These are phyloP conservation scores for Bos indicus DNA, from an alignment of 2,113 vertebrate genomes.

Conservation along the genomic window DNA sequence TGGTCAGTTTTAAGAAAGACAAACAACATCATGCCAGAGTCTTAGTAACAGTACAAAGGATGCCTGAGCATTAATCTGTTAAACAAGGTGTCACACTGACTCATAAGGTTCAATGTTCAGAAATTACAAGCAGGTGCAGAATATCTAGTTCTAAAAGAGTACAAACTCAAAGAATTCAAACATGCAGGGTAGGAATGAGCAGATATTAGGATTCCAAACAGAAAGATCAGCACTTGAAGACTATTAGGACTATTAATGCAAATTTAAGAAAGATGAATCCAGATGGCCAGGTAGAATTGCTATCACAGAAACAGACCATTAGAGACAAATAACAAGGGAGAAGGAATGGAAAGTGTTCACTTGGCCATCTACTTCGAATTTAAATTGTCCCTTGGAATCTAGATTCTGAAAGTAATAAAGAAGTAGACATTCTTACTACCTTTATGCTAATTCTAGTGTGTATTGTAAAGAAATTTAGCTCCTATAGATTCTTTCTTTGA, in stretches of 20 bases:
- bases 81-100: not conserved
- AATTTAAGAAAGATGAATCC: not conserved
- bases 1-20: not conserved
- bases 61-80: not conserved
- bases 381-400: not conserved
- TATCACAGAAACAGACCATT: not conserved
- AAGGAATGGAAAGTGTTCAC: not conserved
- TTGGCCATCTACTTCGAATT: not conserved
- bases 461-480: not conserved
- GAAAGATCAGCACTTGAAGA: not conserved
- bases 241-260: not conserved
- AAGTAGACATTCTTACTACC: not conserved
- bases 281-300: not conserved
- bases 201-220: not conserved
- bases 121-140: not conserved
- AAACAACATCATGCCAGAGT: not conserved
- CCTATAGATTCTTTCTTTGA: not conserved
- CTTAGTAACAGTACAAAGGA: not conserved
- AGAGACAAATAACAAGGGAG: not conserved
- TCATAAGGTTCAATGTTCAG: not conserved
- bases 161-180: not conserved
- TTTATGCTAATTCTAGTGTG: not conserved
- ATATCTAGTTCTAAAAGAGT: not conserved
- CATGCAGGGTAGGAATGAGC: not conserved
- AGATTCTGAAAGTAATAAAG: not conserved